Base-by-base conservation (phyloP, 2,113 vertebrate genomes). In the Merops nubicus region DNA sequence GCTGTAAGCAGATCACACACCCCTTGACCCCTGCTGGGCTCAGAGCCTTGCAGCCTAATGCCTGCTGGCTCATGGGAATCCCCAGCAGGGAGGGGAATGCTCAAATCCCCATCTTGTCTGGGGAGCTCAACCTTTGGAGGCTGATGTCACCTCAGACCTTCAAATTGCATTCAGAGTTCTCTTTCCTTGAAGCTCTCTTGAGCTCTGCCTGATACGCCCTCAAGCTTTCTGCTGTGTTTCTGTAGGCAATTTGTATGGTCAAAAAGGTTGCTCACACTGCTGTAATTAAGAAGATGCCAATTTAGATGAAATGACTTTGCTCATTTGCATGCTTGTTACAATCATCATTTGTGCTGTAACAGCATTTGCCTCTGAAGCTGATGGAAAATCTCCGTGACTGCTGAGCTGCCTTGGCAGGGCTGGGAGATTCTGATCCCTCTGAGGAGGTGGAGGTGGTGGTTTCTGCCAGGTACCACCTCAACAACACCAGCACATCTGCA, bases 361-460 rank as follows among this genome's bases (percentile, higher is more conserved):
- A n/a, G 21, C 42, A n/a, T 80, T 87, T 87, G 38, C 28, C 9
- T 63, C 75, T 57, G 62, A 60, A 62, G 62, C 34, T 70, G 53
- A 50, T 36, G 17, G 73, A 48, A 74, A 81, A 63, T 36, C 42
- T 84, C 15, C 56, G 5, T 29, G 31, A 22, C 11, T 9, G 15
- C 70, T 80, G 68, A 43, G 64, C 85, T 74, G 19, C 54, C 33
- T 70, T 76, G 67, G 64, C 51, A 69, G 57, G 60, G 9, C 21
- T 50, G 13, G 18, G 23, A 33, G 45, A 13, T 28, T 22, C 67
- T 31, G 20, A 18, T 56, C 9, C n/a, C 2, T 0, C 29, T 2
- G 9, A 28, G 50, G 22, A n/a, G 38, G 53, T 1, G 2, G 4
- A 11, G 19, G 1, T 33, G 20, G 34, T 3, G 3, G 8, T 1